phyloP scores from a whole-genome alignment of 2,888 invertebrate species.

The Himalopsyche japonica region DNA sequence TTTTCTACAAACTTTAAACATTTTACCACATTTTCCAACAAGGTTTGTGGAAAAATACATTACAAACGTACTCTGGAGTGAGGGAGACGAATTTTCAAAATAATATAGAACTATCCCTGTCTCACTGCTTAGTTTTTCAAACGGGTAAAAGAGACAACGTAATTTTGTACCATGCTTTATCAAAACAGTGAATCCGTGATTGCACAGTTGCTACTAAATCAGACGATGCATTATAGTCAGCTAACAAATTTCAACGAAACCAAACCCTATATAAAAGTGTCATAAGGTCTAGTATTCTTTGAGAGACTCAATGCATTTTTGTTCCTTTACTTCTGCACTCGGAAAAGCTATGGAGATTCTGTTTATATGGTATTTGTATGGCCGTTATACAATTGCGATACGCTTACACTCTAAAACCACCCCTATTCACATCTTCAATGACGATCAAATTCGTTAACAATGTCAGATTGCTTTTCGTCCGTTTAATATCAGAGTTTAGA shows the following conservation, averaged over 20 bases:
- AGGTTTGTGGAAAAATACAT: background rate
- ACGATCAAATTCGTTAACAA: background rate
- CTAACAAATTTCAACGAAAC: background rate
- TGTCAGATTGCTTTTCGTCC: background rate
- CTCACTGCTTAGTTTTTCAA: background rate
- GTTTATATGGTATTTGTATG: slow-evolving; percentile 44
- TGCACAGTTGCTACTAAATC: slow-evolving; percentile 36
- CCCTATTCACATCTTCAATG: background rate
- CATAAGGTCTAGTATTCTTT: background rate
- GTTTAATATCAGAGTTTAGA: background rate
- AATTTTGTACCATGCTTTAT: background rate
- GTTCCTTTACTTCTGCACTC: slow-evolving; percentile 4
- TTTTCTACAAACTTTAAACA: background rate
- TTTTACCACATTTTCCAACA: background rate
- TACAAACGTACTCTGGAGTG: background rate
- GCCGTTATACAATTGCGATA: background rate
- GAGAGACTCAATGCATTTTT: background rate
- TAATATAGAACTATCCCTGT: background rate
- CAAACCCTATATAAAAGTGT: background rate
- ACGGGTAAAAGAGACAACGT: background rate
- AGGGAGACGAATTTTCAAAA: background rate
- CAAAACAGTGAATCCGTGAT: slow-evolving; percentile 24
- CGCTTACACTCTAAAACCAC: background rate
- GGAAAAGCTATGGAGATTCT: slow-evolving; percentile 43
- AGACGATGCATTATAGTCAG: slow-evolving; percentile 8